These are phyloP conservation scores for Parelbella ahira DNA, from an alignment of 2,888 invertebrate genomes.

Conservation along the genomic window DNA sequence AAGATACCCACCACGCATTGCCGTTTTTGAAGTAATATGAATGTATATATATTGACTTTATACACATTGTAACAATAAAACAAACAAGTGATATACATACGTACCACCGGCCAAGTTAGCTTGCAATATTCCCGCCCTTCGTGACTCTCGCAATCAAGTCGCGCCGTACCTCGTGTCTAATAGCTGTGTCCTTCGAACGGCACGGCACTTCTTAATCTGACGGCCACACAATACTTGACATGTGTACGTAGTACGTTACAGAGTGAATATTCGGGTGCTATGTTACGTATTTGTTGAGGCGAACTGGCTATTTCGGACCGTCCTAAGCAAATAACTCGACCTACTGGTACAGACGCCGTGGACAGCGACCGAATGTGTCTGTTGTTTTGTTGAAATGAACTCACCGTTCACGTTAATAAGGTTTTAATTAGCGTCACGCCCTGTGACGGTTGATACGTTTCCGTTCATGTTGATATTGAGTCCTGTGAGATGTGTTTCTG, in stretches of 20 bases:
- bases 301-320: conserved; percentile 24
- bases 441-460: too few species aligned
- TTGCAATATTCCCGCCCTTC: conserved; percentile 16
- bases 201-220: background rate
- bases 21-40: too few species aligned
- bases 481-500: too few species aligned
- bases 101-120: too few species aligned
- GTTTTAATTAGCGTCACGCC: too few species aligned
- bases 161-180: conserved; percentile 14
- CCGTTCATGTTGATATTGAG: too few species aligned
- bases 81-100: conserved; percentile 14
- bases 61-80: conserved; percentile 2
- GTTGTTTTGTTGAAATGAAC: conserved; percentile 11
- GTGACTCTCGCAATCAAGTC: conserved; percentile 20
- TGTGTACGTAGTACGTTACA: conserved; percentile 30
- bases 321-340: conserved; percentile 34
- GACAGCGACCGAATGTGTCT: conserved; percentile 26
- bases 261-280: conserved; percentile 30
- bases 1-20: too few species aligned
- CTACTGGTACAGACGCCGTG: too few species aligned
- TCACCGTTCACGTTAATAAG: conserved; percentile 6
- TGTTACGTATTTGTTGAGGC: conserved; percentile 32
- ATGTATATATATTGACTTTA: too few species aligned
- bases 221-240: conserved; percentile 13
- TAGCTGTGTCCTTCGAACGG: conserved; percentile 11